These are phyloP conservation scores for Semicossyphus pulcher DNA, from an alignment of 2,113 vertebrate genomes.

Conservation along the genomic window DNA sequence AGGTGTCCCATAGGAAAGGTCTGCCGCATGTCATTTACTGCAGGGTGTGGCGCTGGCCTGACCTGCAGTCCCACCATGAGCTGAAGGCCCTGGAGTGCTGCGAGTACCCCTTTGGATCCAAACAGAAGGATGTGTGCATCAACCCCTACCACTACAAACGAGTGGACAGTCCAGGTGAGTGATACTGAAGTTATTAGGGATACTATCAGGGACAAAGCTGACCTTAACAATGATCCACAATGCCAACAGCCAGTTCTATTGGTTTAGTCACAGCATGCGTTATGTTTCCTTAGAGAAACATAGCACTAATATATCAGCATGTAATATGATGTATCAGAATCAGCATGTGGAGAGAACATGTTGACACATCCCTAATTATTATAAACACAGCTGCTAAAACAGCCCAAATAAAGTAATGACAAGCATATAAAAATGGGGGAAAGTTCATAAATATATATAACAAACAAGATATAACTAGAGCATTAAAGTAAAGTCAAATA, in stretches of 20 bases:
- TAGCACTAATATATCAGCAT: no score
- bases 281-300: no score
- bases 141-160: slow-evolving; percentile 99
- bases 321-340: no score
- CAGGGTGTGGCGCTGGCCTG: slow-evolving; percentile 97
- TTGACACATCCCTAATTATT: no score
- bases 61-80: slow-evolving; percentile 98
- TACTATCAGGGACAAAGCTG: no score
- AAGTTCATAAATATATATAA: background rate
- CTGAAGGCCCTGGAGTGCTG: slow-evolving; percentile 97
- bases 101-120: slow-evolving; percentile 96
- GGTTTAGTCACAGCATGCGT: no score
- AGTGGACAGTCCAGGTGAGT: slow-evolving; percentile 96
- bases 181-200: no score
- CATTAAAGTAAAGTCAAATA: background rate
- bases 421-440: background rate
- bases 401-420: background rate
- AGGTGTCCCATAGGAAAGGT: slow-evolving; percentile 96
- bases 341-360: no score
- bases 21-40: slow-evolving; percentile 96
- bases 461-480: background rate
- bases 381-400: no score
- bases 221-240: no score
- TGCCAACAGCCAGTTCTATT: background rate
- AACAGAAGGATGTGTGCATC: slow-evolving; percentile 99